Conservation (phyloP, 2,797 vertebrate genomes). For the Thamnophis elegans region DNA sequence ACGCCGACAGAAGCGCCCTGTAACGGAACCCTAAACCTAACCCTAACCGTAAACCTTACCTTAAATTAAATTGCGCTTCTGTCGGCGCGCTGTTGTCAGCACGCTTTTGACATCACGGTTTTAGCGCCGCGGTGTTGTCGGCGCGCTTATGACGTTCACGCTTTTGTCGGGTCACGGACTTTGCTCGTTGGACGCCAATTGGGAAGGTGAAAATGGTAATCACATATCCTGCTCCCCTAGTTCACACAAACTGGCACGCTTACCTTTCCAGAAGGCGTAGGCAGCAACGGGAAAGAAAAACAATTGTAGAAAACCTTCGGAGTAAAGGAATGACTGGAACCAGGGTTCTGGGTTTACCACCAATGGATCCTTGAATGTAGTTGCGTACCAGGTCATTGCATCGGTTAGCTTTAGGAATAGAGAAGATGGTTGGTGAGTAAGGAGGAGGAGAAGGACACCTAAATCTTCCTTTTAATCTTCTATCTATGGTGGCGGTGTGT, state of each 20-base stretch:
- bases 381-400: slow-evolving; percentile 77
- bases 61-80: too few relatives aligned
- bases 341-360: slow-evolving; percentile 81
- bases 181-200: too few relatives aligned
- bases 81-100: too few relatives aligned
- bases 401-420: slow-evolving; percentile 73
- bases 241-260: slow-evolving; percentile 4
- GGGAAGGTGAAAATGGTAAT: too few relatives aligned
- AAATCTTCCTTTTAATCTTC: background rate
- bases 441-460: background rate
- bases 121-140: too few relatives aligned
- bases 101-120: too few relatives aligned
- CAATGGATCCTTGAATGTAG: slow-evolving; percentile 83
- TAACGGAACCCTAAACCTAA: too few relatives aligned
- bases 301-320: slow-evolving; percentile 83
- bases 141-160: too few relatives aligned
- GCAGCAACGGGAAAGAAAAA: slow-evolving; percentile 89
- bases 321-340: slow-evolving; percentile 84
- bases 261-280: slow-evolving; percentile 93
- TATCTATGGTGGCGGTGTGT: background rate
- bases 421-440: background rate
- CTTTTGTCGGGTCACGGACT: too few relatives aligned
- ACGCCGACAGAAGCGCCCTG: too few relatives aligned
- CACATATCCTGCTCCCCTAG: background rate
- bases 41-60: too few relatives aligned